Conservation (phyloP, 2,113 vertebrate genomes). For the Enhydra lutris region DNA sequence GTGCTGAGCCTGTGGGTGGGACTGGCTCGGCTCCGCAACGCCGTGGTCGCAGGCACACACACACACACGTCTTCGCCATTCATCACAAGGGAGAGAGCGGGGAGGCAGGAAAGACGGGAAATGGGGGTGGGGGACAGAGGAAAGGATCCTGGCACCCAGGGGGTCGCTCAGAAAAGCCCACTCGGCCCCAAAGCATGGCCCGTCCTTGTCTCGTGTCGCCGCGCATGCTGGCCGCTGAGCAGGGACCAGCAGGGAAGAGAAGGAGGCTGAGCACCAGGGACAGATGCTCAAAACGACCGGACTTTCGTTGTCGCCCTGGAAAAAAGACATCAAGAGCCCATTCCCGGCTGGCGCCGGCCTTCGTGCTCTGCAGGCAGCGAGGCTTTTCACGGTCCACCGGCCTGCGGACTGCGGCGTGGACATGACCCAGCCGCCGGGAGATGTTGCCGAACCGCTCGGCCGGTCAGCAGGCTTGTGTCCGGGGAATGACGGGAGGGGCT, state of each 20-base stretch:
- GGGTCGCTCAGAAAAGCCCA: rapidly evolving
- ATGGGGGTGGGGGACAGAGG: background rate
- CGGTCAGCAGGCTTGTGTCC: rapidly evolving
- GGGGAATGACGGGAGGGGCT: no score
- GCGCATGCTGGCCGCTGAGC: rapidly evolving
- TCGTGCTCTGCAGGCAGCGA: rapidly evolving
- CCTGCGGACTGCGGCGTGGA: rapidly evolving
- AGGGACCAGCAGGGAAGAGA: background rate
- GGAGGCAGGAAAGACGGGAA: background rate
- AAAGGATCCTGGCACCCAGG: rapidly evolving
- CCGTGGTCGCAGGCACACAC: rapidly evolving
- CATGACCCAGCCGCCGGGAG: rapidly evolving
- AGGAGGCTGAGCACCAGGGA: background rate
- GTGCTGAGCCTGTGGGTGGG: rapidly evolving
- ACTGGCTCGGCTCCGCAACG: background rate
- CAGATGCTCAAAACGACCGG: background rate
- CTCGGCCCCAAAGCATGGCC: background rate
- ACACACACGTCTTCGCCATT: rapidly evolving
- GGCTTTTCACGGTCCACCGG: rapidly evolving
- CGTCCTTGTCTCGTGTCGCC: rapidly evolving
- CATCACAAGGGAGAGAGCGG: background rate
- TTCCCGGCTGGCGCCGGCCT: rapidly evolving
- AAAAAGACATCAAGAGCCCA: rapidly evolving
- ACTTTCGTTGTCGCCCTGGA: background rate
- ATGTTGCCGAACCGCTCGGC: rapidly evolving